Percentiles rank a stretch among this genome's conserved stretches.
These are phyloP conservation scores for human DNA, from an alignment of 2,113 vertebrate genomes.

Conservation along the genomic window GRCh38 chr21:28168501-28169000, in stretches of 20 bases:
- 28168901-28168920: not conserved
- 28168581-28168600: not conserved
- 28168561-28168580: not conserved
- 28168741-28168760: not conserved
- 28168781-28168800: not conserved
- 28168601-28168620: not conserved
- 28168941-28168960: not conserved
- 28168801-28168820: not conserved
- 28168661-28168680: not conserved
- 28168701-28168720: not conserved
- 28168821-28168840: not conserved
- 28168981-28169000: not conserved
- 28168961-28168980: not conserved
- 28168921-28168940: not conserved
- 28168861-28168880: not conserved
- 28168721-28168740: not conserved
- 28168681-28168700: not conserved
- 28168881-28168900: accelerated
- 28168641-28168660: not conserved
- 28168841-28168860: not conserved
- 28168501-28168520: not conserved
- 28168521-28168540: not conserved
- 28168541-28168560: not conserved
- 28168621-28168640: not conserved
- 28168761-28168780: not conserved